phyloP scores from a whole-genome alignment of 2,888 invertebrate genomes.

The Xanthia icteritia region DNA sequence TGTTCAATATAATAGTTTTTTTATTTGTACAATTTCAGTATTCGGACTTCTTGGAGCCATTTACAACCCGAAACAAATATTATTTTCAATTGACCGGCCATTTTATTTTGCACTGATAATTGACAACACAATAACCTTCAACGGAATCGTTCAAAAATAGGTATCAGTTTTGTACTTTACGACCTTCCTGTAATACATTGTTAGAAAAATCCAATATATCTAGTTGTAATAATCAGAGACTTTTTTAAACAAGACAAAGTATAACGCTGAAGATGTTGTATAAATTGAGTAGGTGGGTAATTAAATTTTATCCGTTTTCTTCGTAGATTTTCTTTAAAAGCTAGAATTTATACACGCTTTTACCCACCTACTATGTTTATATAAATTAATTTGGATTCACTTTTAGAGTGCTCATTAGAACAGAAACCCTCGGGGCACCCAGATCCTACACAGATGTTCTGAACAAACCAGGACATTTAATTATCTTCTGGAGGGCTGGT shows the following conservation, averaged over 20 bases:
- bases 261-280: neutral
- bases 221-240: neutral
- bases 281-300: neutral
- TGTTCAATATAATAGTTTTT: slow-evolving; percentile 5
- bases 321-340: neutral
- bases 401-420: neutral
- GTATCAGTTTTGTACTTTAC: slow-evolving; percentile 7
- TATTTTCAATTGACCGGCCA: slow-evolving; percentile 65
- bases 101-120: slow-evolving; percentile 67
- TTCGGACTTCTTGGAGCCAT: neutral
- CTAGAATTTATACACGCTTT: neutral
- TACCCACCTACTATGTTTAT: neutral
- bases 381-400: neutral
- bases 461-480: too few relatives aligned
- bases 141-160: slow-evolving; percentile 38
- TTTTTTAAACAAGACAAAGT: neutral
- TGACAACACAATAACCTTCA: slow-evolving; percentile 49
- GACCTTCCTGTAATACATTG: neutral
- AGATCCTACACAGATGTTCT: too few relatives aligned
- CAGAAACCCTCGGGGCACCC: too few relatives aligned
- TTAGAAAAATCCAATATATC: neutral
- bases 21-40: slow-evolving; percentile 25
- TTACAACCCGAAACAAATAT: neutral
- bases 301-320: neutral
- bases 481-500: too few relatives aligned